phyloP scores from a whole-genome alignment of 2,797 vertebrate genomes.

The Manis javanica region DNA sequence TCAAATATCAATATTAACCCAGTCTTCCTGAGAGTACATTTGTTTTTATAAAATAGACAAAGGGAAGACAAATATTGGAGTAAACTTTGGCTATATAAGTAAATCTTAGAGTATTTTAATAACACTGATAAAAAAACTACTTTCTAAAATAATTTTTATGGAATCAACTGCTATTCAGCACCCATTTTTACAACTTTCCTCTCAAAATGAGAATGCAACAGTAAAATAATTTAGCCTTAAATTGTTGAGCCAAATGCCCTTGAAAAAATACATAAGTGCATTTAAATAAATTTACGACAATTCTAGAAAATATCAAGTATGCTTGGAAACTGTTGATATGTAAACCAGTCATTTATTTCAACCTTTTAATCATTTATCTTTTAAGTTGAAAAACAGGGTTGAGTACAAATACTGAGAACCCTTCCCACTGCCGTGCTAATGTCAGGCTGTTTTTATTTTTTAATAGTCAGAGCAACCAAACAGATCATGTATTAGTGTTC shows the following conservation, averaged over 20 bases:
- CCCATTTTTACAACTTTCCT: neutral
- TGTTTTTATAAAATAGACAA: constrained; percentile 29
- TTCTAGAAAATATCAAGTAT: constrained; percentile 10
- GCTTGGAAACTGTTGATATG: neutral
- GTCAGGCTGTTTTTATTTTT: neutral
- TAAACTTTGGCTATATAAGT: constrained; percentile 36
- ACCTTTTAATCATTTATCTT: neutral
- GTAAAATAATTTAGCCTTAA: neutral
- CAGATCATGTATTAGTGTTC: neutral
- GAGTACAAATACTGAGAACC: neutral
- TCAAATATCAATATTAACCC: neutral
- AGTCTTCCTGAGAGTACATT: too few relatives aligned
- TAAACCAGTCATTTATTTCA: constrained; percentile 7
- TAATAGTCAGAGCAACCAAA: neutral
- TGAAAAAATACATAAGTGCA: neutral
- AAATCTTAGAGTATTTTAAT: constrained; percentile 23
- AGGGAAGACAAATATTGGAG: constrained; percentile 9
- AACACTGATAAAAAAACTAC: neutral
- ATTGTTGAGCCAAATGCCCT: neutral
- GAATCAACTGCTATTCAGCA: neutral
- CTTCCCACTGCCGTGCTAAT: neutral
- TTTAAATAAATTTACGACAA: neutral
- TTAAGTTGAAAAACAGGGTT: constrained; percentile 9
- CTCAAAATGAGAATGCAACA: neutral
- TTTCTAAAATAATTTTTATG: constrained; percentile 55